Evolutionary conservation across 2,797 vertebrate species (phyloP).

Genomic region (Babyrousa celebensis): DNA sequence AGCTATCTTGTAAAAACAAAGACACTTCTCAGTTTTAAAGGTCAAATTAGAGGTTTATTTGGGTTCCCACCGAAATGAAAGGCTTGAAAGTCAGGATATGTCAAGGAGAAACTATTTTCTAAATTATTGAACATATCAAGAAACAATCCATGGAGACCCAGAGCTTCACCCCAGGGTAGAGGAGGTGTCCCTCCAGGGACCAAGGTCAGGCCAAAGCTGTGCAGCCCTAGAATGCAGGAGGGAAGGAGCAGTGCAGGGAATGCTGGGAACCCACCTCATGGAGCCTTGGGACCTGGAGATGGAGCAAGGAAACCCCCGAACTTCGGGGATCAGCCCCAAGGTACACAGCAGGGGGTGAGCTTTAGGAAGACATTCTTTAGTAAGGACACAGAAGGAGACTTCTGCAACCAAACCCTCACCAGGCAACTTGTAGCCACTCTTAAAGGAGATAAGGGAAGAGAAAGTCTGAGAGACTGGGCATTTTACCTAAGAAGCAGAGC

Average conservation of each 20-base stretch:
- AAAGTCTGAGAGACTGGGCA: background rate
- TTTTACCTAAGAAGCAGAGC: background rate
- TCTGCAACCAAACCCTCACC: background rate
- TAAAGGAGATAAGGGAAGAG: background rate
- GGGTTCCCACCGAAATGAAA: background rate
- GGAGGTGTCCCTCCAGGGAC: background rate
- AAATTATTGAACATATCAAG: background rate
- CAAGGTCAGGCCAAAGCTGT: background rate
- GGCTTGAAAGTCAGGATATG: background rate
- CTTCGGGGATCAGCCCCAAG: accelerated
- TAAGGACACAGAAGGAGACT: background rate
- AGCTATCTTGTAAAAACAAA: conserved; percentile 21
- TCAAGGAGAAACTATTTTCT: background rate
- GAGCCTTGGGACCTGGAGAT: background rate
- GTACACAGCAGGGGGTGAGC: background rate
- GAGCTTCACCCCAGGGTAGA: accelerated
- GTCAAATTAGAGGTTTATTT: conserved; percentile 22
- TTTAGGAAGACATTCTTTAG: background rate
- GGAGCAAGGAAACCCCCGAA: background rate
- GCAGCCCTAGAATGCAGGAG: background rate
- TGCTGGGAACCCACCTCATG: background rate
- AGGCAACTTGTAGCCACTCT: background rate
- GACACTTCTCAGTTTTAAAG: conserved; percentile 40
- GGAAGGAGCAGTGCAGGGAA: background rate
- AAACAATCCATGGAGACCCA: background rate